Evolutionary conservation across 1,140 invertebrate species (phyloP).

Genomic region (Theocolax elegans): DNA sequence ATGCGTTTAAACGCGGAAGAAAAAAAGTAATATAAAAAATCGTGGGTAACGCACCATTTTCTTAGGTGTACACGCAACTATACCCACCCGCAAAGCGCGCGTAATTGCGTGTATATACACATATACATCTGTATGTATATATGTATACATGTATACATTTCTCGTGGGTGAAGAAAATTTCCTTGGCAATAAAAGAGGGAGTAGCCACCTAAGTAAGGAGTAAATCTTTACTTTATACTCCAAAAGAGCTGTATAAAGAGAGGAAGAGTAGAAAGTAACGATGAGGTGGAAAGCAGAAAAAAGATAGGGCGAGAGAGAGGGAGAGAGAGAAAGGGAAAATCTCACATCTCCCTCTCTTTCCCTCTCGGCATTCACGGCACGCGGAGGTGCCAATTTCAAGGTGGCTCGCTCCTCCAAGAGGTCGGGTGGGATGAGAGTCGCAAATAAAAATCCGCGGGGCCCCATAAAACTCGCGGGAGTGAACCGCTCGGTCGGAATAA

Average conservation of each 20-base stretch:
- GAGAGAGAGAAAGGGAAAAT: slow-evolving; percentile 18
- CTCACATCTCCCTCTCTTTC: slow-evolving; percentile 15
- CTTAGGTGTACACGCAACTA: too few species aligned
- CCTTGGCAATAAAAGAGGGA: background rate
- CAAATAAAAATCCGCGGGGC: slow-evolving; percentile 13
- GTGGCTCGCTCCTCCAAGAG: background rate
- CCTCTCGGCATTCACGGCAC: background rate
- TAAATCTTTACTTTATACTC: background rate
- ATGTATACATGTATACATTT: too few species aligned
- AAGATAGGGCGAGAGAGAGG: too few species aligned
- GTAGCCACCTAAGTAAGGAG: background rate
- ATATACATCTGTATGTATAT: too few species aligned
- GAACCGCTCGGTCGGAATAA: background rate
- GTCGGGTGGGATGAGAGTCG: background rate
- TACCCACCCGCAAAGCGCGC: too few species aligned
- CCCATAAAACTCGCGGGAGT: slow-evolving; percentile 6
- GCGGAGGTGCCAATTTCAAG: background rate
- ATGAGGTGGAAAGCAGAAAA: background rate
- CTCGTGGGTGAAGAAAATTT: too few species aligned
- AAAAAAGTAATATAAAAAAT: too few species aligned
- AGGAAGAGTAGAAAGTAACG: background rate
- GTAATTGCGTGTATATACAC: too few species aligned
- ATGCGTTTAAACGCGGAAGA: too few species aligned
- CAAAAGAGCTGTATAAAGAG: too few species aligned
- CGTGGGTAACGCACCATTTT: too few species aligned